These are phyloP conservation scores for Choloepus hoffmanni DNA, from an alignment of 2,113 vertebrate species.

Conservation along the genomic window DNA sequence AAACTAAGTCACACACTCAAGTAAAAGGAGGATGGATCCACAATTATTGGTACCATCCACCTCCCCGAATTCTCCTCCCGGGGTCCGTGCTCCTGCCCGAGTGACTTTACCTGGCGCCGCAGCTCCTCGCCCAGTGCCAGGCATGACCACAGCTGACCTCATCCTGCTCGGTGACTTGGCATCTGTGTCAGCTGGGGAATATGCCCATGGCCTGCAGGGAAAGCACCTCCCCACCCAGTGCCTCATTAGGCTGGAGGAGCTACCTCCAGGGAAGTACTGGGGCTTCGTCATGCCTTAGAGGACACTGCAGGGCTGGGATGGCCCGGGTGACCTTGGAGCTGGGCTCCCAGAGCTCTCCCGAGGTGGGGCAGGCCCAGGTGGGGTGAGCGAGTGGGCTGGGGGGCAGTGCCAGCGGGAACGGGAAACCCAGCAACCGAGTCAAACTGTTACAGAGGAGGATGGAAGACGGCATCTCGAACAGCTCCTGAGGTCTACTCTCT, in stretches of 20 bases:
- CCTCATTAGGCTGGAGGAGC: conserved; percentile 43
- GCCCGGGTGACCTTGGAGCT: conserved; percentile 38
- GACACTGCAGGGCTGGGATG: not conserved
- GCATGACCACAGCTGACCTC: conserved; percentile 19
- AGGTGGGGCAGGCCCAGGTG: not conserved
- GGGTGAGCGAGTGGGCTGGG: not conserved
- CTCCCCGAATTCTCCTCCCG: not conserved
- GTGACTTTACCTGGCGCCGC: not conserved
- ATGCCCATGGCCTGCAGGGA: not conserved
- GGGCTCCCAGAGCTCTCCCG: not conserved
- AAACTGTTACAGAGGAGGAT: not conserved
- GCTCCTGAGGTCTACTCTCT: not conserved
- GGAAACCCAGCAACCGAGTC: not conserved
- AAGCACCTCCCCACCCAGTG: not conserved
- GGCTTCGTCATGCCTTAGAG: not conserved
- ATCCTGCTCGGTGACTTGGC: not conserved
- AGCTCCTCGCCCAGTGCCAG: not conserved
- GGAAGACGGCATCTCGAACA: not conserved
- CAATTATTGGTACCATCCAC: not conserved
- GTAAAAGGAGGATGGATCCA: not conserved
- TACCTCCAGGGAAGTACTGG: conserved; percentile 17
- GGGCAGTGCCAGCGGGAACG: not conserved
- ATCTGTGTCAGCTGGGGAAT: not conserved
- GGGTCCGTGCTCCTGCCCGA: not conserved
- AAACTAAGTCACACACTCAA: not conserved